Evolutionary conservation across 2,888 invertebrate genomes (phyloP).

Genomic region (Villa cingulata): DNA sequence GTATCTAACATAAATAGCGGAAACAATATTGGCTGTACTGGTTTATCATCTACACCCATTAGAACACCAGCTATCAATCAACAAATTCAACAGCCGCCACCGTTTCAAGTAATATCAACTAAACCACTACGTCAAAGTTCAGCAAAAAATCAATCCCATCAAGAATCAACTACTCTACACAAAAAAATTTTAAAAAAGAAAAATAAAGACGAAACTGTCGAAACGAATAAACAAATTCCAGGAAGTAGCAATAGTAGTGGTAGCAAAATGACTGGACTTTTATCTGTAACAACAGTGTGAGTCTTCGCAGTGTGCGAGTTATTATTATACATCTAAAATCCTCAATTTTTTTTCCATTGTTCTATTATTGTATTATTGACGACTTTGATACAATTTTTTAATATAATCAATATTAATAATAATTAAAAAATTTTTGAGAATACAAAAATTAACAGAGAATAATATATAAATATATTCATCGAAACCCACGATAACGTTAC

Average conservation of each 20-base stretch:
- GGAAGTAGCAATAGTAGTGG: neutral
- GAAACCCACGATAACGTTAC: no score
- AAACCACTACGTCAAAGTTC: neutral
- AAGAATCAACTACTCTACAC: neutral
- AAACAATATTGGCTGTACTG: neutral
- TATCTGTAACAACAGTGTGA: slow-evolving; percentile 42
- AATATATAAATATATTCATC: no score
- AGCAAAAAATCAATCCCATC: no score
- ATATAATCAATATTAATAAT: no score
- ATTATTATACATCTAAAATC: no score
- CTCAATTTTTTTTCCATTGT: no score
- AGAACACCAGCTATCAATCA: slow-evolving; percentile 37
- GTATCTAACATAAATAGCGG: slow-evolving; percentile 5
- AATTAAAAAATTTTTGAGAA: no score
- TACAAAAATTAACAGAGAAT: no score
- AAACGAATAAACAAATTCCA: neutral
- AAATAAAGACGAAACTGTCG: neutral
- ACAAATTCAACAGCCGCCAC: slow-evolving; percentile 31
- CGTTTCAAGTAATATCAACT: slow-evolving; percentile 19
- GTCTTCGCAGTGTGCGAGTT: no score
- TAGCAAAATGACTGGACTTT: slow-evolving; percentile 44
- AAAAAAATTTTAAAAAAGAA: neutral
- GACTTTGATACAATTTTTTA: no score
- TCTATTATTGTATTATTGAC: no score
- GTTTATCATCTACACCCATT: slow-evolving; percentile 19